These are phyloP conservation scores for Vespertilio murinus DNA, from an alignment of 2,797 vertebrate genomes.

Conservation along the genomic window DNA sequence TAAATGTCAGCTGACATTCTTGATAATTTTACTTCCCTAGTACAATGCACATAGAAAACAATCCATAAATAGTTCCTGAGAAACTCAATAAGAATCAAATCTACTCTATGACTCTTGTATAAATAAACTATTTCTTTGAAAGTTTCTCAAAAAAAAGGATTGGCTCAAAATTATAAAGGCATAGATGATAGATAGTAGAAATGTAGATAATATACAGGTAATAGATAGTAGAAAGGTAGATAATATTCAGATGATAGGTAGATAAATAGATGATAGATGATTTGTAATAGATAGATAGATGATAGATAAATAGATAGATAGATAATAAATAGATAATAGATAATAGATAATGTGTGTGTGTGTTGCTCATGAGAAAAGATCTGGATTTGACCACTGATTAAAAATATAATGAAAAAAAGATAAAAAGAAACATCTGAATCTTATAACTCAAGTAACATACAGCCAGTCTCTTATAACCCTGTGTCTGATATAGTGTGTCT, in stretches of 20 bases:
- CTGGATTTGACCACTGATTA: neutral
- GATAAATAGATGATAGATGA: too few species aligned
- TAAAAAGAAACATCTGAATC: neutral
- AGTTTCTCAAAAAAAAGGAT: neutral
- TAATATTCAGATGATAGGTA: neutral
- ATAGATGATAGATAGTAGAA: too few species aligned
- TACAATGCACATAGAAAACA: neutral
- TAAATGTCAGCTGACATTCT: neutral
- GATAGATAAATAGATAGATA: neutral
- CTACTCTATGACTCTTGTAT: neutral
- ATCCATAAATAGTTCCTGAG: neutral
- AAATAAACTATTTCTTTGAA: neutral
- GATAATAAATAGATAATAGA: neutral
- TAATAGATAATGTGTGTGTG: neutral
- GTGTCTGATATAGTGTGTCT: neutral
- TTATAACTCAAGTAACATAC: neutral
- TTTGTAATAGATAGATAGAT: neutral
- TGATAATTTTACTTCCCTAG: neutral
- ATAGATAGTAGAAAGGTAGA: neutral
- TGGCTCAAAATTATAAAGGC: neutral
- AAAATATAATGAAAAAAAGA: neutral
- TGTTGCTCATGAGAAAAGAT: neutral
- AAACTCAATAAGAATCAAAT: neutral
- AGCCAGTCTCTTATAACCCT: neutral
- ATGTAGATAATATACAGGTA: too few species aligned